A percentile compares a stretch with the other conserved stretches of the same genome.
Evolutionary conservation across 2,113 vertebrate genomes (phyloP).

Genomic region (Eubucco bourcierii): DNA sequence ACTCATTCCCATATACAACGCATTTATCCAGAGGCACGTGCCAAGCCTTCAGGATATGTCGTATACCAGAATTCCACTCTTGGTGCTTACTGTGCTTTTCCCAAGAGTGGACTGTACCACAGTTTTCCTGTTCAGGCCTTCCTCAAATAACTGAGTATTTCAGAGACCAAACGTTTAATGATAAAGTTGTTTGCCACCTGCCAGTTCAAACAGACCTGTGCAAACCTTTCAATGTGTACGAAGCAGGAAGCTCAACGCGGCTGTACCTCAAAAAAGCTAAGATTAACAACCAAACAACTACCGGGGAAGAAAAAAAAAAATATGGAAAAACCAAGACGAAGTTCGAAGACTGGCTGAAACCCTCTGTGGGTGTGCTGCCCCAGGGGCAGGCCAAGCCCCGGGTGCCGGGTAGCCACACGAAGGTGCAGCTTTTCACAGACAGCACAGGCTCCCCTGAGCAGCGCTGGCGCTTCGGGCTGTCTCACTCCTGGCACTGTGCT

Average conservation of each 20-base stretch:
- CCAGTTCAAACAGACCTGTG: background rate
- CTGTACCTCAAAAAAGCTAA: background rate
- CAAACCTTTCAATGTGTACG: rapidly evolving
- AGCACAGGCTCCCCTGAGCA: background rate
- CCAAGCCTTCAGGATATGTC: rapidly evolving
- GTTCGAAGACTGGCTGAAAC: rapidly evolving
- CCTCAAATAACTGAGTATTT: rapidly evolving
- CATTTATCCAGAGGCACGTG: background rate
- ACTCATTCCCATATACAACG: rapidly evolving
- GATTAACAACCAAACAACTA: background rate
- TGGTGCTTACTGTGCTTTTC: rapidly evolving
- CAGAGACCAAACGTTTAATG: rapidly evolving
- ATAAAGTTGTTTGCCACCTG: background rate
- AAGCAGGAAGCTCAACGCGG: no score
- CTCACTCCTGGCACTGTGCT: rapidly evolving
- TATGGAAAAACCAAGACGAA: rapidly evolving
- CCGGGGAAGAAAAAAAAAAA: no score
- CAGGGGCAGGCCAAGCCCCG: background rate
- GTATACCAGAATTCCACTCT: background rate
- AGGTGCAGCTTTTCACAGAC: rapidly evolving
- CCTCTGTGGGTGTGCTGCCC: rapidly evolving
- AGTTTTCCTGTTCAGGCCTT: background rate
- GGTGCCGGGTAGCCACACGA: background rate
- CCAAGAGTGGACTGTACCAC: rapidly evolving
- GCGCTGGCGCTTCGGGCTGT: rapidly evolving